Evolutionary conservation across 1,140 invertebrate species (phyloP).

Genomic region (Babylonia areolata): DNA sequence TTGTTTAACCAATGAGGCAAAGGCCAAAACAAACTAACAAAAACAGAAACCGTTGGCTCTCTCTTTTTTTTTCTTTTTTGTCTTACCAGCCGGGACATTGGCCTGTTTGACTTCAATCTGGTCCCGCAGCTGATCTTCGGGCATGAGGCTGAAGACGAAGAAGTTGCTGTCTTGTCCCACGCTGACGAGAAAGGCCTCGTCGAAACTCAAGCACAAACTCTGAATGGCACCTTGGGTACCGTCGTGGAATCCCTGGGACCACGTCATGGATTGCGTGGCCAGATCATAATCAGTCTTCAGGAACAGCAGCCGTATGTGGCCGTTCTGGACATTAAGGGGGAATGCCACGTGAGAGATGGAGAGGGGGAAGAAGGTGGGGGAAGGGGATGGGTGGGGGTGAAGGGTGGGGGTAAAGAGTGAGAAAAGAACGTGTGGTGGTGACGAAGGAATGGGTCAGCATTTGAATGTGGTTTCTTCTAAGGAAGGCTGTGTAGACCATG

Average conservation of each 20-base stretch:
- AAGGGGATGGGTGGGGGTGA: background rate
- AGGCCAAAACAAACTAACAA: no score
- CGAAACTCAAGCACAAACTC: conserved; percentile 24
- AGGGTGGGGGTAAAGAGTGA: background rate
- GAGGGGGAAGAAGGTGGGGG: background rate
- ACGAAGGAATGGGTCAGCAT: background rate
- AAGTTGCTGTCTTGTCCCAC: conserved; percentile 43
- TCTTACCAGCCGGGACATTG: background rate
- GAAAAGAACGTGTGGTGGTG: background rate
- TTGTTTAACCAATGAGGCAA: no score
- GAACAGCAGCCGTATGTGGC: conserved; percentile 34
- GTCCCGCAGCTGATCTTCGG: background rate
- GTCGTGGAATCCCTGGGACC: conserved; percentile 40
- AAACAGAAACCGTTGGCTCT: no score
- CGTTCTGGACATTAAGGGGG: conserved; percentile 27
- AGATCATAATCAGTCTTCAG: conserved; percentile 31
- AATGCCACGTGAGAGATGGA: background rate
- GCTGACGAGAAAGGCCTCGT: conserved; percentile 36
- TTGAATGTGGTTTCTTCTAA: no score
- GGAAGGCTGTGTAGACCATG: no score
- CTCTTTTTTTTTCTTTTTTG: background rate
- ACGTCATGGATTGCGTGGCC: conserved; percentile 1
- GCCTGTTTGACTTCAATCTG: background rate
- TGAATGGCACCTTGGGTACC: conserved; percentile 22
- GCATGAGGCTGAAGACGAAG: conserved; percentile 36